phyloP scores from a whole-genome alignment of 1,140 invertebrate genomes.

The Nylanderia fulva region DNA sequence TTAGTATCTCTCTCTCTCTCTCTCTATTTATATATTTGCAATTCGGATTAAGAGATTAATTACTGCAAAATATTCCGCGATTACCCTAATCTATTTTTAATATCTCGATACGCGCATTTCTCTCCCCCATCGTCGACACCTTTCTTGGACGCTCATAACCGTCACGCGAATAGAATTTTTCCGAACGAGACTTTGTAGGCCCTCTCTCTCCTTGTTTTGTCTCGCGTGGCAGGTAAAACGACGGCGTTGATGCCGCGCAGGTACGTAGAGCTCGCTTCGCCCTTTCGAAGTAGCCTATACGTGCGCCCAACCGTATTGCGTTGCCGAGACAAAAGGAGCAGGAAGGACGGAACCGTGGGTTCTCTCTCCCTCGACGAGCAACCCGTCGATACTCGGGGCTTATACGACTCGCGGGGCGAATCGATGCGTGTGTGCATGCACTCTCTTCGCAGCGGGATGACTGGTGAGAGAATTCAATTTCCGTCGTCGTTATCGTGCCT shows the following conservation, averaged over 20 bases:
- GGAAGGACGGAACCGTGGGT: constrained; percentile 66
- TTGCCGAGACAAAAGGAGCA: constrained; percentile 75
- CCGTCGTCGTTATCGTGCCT: constrained; percentile 82
- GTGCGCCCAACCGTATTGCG: constrained; percentile 59
- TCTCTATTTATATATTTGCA: neutral
- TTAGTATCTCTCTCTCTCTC: neutral
- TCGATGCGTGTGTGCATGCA: constrained; percentile 74
- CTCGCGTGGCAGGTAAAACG: constrained; percentile 45
- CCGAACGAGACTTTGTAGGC: constrained; percentile 24
- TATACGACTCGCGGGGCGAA: constrained; percentile 72
- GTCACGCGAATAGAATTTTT: constrained; percentile 27
- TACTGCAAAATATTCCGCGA: neutral
- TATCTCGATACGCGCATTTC: neutral
- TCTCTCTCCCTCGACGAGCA: constrained; percentile 50
- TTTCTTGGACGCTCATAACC: constrained; percentile 30
- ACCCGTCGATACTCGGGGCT: constrained; percentile 74
- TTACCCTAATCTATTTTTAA: constrained; percentile 14
- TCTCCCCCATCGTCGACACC: no score
- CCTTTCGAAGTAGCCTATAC: constrained; percentile 54
- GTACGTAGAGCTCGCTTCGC: constrained; percentile 43
- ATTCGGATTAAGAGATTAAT: neutral
- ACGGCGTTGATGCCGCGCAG: constrained; percentile 39
- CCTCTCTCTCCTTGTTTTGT: constrained; percentile 38
- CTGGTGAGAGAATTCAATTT: constrained; percentile 85
- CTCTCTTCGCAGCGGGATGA: constrained; percentile 80